phyloP scores from a whole-genome alignment of 1,140 invertebrate genomes.

The Palaemon carinicauda region DNA sequence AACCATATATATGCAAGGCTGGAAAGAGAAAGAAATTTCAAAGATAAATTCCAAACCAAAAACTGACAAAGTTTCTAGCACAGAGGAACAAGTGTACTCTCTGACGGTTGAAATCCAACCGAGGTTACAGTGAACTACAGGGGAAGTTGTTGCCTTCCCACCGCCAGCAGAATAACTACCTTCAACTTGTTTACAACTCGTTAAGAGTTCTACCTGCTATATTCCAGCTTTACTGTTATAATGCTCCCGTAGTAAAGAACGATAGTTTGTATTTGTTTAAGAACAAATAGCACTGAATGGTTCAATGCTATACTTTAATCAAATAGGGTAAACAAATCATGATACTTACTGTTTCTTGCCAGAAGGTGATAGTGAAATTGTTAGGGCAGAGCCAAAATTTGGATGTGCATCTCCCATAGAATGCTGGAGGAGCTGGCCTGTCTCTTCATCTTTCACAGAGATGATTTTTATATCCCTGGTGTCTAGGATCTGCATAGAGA shows the following conservation, averaged over 20 bases:
- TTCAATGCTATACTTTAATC: conserved; percentile 1
- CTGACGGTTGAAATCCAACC: too few species aligned
- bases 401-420: conserved; percentile 70
- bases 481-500: conserved; percentile 74
- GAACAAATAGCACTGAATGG: neutral
- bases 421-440: conserved; percentile 72
- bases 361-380: conserved; percentile 72
- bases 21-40: too few species aligned
- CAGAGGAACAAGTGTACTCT: too few species aligned
- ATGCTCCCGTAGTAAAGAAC: neutral
- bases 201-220: too few species aligned
- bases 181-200: too few species aligned
- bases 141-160: too few species aligned
- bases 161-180: too few species aligned
- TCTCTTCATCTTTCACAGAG: conserved; percentile 66
- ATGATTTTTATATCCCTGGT: conserved; percentile 75
- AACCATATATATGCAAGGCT: too few species aligned
- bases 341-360: conserved; percentile 20
- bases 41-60: too few species aligned
- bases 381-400: conserved; percentile 81
- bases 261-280: neutral
- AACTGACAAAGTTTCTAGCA: too few species aligned
- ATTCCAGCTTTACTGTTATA: too few species aligned
- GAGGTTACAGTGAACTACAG: too few species aligned
- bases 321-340: neutral